Conservation (phyloP, 2,888 invertebrate genomes). For the Reticulitermes lucifugus region DNA sequence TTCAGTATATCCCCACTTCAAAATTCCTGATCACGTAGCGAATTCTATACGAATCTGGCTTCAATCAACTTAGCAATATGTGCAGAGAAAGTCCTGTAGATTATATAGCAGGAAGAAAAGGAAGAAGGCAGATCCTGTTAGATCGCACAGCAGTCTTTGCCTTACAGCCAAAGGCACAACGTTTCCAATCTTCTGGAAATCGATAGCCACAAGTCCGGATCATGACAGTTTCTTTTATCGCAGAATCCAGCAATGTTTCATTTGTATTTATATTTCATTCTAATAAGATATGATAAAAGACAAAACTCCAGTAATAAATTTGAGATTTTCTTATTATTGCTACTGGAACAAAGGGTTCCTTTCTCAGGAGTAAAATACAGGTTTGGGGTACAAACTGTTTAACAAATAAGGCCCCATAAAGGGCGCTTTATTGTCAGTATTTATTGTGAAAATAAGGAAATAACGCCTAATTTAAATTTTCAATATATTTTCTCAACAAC, state of each 20-base stretch:
- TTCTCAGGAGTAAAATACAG: no score
- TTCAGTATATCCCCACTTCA: no score
- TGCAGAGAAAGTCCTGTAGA: background rate
- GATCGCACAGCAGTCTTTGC: background rate
- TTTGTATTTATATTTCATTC: background rate
- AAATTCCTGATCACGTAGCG: background rate
- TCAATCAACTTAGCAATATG: background rate
- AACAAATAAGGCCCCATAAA: no score
- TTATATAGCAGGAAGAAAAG: background rate
- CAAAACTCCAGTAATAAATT: no score
- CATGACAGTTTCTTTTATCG: background rate
- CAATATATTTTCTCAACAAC: no score
- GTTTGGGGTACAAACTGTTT: no score
- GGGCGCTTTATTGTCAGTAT: no score
- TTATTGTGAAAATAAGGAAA: no score
- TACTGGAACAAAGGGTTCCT: no score
- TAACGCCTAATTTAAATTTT: no score
- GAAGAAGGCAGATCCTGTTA: background rate
- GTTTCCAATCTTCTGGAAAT: background rate
- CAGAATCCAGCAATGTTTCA: background rate
- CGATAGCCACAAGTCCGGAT: background rate
- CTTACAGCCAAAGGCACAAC: background rate
- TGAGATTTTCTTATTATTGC: no score
- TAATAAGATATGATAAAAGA: background rate
- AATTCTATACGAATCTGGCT: background rate